Conservation (phyloP, 2,113 vertebrate genomes). For the Labeo catla region DNA sequence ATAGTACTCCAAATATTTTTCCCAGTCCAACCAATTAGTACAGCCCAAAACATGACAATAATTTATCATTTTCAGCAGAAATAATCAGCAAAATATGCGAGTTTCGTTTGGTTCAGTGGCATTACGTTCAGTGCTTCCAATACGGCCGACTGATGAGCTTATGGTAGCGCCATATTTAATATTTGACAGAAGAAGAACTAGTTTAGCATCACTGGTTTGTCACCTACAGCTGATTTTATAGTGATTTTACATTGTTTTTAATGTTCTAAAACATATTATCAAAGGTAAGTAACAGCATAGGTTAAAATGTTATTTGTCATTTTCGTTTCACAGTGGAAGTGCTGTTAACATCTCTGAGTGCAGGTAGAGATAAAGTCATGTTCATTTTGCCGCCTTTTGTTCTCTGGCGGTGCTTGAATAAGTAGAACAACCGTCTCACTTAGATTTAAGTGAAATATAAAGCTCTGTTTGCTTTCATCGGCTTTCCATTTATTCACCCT, state of each 20-base stretch:
- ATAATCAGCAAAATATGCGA: too few relatives aligned
- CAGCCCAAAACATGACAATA: too few relatives aligned
- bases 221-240: not conserved
- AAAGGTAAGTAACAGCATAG: not conserved
- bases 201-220: not conserved
- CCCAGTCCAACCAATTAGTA: too few relatives aligned
- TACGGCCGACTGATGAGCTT: too few relatives aligned
- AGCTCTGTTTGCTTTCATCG: constrained; percentile 67
- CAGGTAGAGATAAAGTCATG: constrained; percentile 56
- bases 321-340: not conserved
- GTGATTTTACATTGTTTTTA: not conserved
- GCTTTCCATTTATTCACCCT: constrained; percentile 60
- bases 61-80: too few relatives aligned
- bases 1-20: too few relatives aligned
- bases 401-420: constrained; percentile 64
- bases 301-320: not conserved
- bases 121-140: too few relatives aligned
- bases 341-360: not conserved
- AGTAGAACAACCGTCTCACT: constrained; percentile 70
- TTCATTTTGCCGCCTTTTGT: constrained; percentile 67
- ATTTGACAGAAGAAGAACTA: too few relatives aligned
- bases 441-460: constrained; percentile 75
- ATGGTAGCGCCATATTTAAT: too few relatives aligned
- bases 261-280: not conserved
- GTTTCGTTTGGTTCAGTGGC: too few relatives aligned